Conservation (phyloP, 1,140 invertebrate species). For the Brachionus koreanus region DNA sequence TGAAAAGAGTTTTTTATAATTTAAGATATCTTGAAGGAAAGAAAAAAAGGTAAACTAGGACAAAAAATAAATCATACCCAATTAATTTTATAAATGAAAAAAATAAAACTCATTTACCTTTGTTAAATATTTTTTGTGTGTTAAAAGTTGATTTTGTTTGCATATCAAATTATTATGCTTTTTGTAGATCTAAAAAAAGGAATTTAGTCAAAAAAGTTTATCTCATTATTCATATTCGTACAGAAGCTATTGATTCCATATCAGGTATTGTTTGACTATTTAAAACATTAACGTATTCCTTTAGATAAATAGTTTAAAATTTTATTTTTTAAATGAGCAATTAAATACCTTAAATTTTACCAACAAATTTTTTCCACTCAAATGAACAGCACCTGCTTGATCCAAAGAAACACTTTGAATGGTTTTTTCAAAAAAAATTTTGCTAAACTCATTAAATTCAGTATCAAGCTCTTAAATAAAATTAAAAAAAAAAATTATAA, state of each 20-base stretch:
- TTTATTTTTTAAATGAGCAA: background rate
- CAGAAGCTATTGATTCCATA: constrained; percentile 11
- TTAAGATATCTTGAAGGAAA: too few species aligned
- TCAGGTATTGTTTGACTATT: constrained; percentile 1
- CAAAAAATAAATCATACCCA: too few species aligned
- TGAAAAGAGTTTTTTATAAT: too few species aligned
- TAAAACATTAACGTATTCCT: constrained; percentile 9
- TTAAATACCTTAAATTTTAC: constrained; percentile 5
- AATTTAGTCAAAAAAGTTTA: background rate
- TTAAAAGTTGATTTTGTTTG: background rate
- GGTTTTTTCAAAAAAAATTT: background rate
- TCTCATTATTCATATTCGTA: background rate
- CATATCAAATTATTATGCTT: constrained; percentile 26
- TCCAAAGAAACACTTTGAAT: background rate
- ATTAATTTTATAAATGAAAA: background rate
- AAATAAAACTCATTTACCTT: too few species aligned
- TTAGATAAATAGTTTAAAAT: background rate
- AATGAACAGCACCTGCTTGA: background rate
- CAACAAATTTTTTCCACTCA: background rate
- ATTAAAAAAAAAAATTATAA: background rate
- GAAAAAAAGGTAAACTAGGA: too few species aligned
- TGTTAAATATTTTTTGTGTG: background rate
- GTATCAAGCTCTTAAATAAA: background rate
- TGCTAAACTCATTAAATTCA: background rate
- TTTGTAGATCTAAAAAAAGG: background rate